Evolutionary conservation across 2,888 invertebrate species (phyloP), one percentile per base, ranked within the genome.

Genomic region (Itoplectis maculator): DNA sequence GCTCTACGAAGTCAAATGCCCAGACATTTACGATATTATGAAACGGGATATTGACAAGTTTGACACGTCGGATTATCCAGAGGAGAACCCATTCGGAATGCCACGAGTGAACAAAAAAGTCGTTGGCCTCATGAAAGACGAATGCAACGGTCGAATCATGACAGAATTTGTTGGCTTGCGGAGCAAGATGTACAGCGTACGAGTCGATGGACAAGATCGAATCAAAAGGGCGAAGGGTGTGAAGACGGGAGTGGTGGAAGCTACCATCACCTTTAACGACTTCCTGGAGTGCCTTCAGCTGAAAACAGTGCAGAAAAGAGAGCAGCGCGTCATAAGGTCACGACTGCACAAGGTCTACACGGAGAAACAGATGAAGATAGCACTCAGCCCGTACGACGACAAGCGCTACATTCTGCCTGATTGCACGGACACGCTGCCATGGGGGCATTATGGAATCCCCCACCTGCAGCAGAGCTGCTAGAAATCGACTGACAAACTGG

Each of bases 391-490:
- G 0, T 51, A 68, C 54, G 92, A 81, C 79, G 88, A 54, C 68
- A 90, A 70, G 92, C 92, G 65, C 88, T 91, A 42, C 84, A 91
- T 86, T 82, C 87, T 85, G 90, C 92, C 42, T 91, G 92, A 18
- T 49, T 91, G 20, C 9, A 78, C 75, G 29, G 68, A 84, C n/a
- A 86, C 81, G 45, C 61, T 85, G 13, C 29, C 29, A 3, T 84
- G 88, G 88, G 49, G 93, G 92, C 82, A 91, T 89, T 84, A 91
- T 89, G 85, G 92, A 5, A 5, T 42, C 13, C 13, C 42, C 42
- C 42, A 42, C 13, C 56, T 11, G 13, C 42, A 72, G 29, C 5
- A 5, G 29, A 29, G 29, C 29, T 29, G 29, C 2, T 29, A 29
- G 29, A 29, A 29, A 29, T 29, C 29, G 2, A 29, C 29, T 2